A percentile compares a stretch with the other conserved stretches of the same genome.
These are phyloP conservation scores for Ametastegia equiseti DNA, from an alignment of 2,888 invertebrate species.

Conservation along the genomic window DNA sequence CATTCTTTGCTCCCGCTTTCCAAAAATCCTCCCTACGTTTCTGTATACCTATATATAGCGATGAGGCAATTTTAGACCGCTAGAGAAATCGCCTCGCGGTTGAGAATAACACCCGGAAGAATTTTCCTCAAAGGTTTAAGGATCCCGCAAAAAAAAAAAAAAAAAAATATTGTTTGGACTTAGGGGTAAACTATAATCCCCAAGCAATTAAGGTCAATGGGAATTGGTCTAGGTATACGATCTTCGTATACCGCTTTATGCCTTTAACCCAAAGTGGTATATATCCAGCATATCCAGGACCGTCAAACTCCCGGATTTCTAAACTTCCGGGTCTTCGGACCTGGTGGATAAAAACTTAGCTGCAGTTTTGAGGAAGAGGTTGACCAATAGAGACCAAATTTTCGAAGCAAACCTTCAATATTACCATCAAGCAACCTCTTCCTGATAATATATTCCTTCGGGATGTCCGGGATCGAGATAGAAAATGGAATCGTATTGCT, in stretches of 20 bases:
- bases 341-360: conserved; percentile 20
- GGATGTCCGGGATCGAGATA: not conserved
- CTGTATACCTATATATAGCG: not conserved
- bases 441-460: too few relatives aligned
- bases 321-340: conserved; percentile 24
- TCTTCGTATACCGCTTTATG: not conserved
- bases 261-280: not conserved
- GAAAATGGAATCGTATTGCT: not conserved
- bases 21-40: not conserved
- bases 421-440: too few relatives aligned
- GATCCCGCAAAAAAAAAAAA: not conserved
- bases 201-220: conserved; percentile 43
- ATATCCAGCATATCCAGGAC: not conserved
- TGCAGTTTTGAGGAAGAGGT: conserved; percentile 32
- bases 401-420: not conserved
- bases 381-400: not conserved
- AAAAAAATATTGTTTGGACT: conserved; percentile 30
- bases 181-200: conserved; percentile 27
- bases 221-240: not conserved
- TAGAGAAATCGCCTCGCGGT: conserved; percentile 31
- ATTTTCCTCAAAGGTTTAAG: conserved; percentile 24
- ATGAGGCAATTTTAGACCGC: conserved; percentile 23
- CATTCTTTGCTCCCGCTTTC: conserved; percentile 36
- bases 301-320: conserved; percentile 12
- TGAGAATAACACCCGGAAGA: conserved; percentile 41